Evolutionary conservation across 1,140 invertebrate genomes (phyloP).

Genomic region (Trichonephila clavipes): DNA sequence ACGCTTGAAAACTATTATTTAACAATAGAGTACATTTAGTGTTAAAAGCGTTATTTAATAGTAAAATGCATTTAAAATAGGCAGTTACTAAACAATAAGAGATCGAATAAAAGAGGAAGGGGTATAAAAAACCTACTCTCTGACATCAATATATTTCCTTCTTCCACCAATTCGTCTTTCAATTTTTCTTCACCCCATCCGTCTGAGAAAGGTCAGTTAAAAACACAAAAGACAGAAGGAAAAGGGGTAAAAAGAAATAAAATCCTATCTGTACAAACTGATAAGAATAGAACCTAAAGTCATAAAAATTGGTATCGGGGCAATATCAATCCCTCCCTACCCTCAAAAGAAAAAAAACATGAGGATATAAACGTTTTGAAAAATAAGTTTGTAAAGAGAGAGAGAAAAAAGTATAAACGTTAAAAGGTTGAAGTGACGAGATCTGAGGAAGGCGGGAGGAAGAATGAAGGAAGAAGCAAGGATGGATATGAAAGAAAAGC

Average conservation of each 20-base stretch:
- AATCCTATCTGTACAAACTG: slow-evolving; percentile 45
- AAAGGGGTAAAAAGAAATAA: background rate
- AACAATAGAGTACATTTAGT: no score
- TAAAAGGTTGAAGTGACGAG: slow-evolving; percentile 12
- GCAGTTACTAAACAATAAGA: no score
- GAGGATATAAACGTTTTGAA: background rate
- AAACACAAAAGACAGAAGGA: slow-evolving; percentile 14
- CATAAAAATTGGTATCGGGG: slow-evolving; percentile 51
- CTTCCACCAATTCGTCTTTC: background rate
- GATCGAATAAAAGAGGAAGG: no score
- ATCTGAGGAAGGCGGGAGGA: background rate
- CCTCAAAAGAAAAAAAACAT: background rate
- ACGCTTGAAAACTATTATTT: no score
- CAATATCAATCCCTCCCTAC: background rate
- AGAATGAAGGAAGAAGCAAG: background rate
- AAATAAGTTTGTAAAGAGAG: background rate
- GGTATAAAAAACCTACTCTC: no score
- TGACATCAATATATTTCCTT: background rate
- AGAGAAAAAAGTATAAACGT: slow-evolving; percentile 18
- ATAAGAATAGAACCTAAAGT: slow-evolving; percentile 57
- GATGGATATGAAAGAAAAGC: slow-evolving; percentile 26
- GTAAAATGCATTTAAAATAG: no score
- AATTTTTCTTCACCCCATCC: background rate
- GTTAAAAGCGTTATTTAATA: no score
- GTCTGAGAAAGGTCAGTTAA: slow-evolving; percentile 33